A percentile compares a stretch with the other conserved stretches of the same genome.
phyloP scores from a whole-genome alignment of 2,113 vertebrate genomes.

The Morone chrysops region DNA sequence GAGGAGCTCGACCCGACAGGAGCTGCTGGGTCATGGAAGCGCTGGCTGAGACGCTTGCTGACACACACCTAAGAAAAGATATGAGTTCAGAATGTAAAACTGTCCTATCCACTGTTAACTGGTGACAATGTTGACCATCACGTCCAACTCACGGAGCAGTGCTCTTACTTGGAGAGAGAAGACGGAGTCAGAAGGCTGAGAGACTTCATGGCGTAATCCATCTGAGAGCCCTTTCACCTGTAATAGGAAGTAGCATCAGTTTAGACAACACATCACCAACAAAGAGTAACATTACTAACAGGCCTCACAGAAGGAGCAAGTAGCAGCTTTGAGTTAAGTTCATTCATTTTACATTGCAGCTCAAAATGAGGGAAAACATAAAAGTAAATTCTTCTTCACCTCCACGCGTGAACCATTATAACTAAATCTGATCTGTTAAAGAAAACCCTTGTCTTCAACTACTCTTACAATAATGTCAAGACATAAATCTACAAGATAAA shows the following conservation, averaged over 20 bases:
- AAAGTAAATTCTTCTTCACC: neutral
- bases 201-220: constrained; percentile 90
- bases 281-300: neutral
- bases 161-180: constrained; percentile 88
- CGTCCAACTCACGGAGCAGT: neutral
- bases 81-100: neutral
- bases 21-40: constrained; percentile 90
- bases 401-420: too few relatives aligned
- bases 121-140: neutral
- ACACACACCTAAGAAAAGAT: constrained; percentile 81
- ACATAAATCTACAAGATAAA: neutral
- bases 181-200: constrained; percentile 84
- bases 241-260: neutral
- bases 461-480: neutral
- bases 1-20: constrained; percentile 67
- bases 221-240: constrained; percentile 58
- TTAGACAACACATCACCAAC: neutral
- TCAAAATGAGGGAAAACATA: neutral
- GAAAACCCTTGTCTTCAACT: neutral
- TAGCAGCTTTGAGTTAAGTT: neutral
- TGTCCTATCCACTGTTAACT: neutral
- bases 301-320: neutral
- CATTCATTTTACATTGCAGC: neutral
- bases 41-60: constrained; percentile 84
- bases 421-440: neutral